These are phyloP conservation scores for Agrilus mali DNA, from an alignment of 2,888 invertebrate genomes.

Conservation along the genomic window DNA sequence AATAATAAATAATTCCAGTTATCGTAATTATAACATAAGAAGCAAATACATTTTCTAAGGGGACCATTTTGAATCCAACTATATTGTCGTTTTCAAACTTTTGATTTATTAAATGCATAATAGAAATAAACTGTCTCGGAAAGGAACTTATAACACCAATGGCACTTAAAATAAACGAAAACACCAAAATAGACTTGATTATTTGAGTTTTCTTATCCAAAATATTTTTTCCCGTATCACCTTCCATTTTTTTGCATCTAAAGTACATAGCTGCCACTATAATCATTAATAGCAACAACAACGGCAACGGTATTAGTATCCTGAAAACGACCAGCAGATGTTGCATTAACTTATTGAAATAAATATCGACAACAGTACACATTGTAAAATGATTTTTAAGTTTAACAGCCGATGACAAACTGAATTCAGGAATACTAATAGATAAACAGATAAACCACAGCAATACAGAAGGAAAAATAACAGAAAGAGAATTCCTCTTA, in stretches of 20 bases:
- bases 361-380: conserved; percentile 41
- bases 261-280: conserved; percentile 21
- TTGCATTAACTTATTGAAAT: conserved; percentile 32
- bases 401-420: conserved; percentile 38
- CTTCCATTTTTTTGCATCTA: conserved; percentile 17
- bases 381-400: conserved; percentile 30
- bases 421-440: conserved; percentile 46
- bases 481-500: conserved; percentile 35
- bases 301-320: conserved; percentile 21
- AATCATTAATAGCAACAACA: conserved; percentile 22
- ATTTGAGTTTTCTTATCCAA: conserved; percentile 22
- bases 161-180: conserved; percentile 22
- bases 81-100: conserved; percentile 12
- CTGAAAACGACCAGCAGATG: conserved; percentile 24
- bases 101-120: conserved; percentile 19
- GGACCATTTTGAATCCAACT: conserved; percentile 24
- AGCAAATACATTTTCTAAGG: conserved; percentile 21
- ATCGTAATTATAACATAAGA: conserved; percentile 16
- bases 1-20: conserved; percentile 25
- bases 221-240: conserved; percentile 19
- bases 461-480: conserved; percentile 40
- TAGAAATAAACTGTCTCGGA: conserved; percentile 23
- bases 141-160: conserved; percentile 24
- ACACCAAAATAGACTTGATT: conserved; percentile 21
- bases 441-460: conserved; percentile 47